These are phyloP conservation scores for Sebastes dallii DNA, from an alignment of 2,797 vertebrate species.

Conservation along the genomic window DNA sequence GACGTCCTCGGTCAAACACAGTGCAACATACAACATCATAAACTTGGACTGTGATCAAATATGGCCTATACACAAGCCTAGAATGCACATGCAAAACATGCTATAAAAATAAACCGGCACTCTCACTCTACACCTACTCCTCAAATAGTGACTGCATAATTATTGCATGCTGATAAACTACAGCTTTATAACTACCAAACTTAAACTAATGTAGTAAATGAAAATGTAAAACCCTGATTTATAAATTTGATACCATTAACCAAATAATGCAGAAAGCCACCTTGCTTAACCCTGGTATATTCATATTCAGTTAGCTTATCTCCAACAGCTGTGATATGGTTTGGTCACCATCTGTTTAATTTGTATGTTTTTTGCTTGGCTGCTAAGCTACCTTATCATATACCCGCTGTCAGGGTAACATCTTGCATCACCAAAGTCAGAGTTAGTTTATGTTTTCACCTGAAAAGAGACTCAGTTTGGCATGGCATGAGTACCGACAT, in stretches of 20 bases:
- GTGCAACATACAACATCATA: not conserved
- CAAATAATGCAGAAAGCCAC: not conserved
- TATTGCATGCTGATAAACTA: not conserved
- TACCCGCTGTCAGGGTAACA: not conserved
- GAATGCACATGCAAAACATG: not conserved
- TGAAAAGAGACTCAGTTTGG: not conserved
- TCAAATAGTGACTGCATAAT: not conserved
- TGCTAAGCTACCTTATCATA: constrained; percentile 41
- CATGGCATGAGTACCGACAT: not conserved
- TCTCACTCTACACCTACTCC: not conserved
- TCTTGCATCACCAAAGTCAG: constrained; percentile 28
- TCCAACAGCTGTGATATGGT: constrained; percentile 16
- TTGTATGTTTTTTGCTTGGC: constrained; percentile 1
- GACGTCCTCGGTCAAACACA: not conserved
- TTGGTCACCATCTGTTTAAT: constrained; percentile 10
- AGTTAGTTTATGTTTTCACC: constrained; percentile 40
- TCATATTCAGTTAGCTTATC: constrained; percentile 14
- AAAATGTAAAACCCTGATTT: not conserved
- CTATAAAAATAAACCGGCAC: not conserved
- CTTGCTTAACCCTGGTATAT: not conserved
- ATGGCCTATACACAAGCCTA: not conserved
- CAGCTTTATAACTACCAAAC: not conserved
- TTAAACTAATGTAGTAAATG: not conserved
- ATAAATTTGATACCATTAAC: not conserved
- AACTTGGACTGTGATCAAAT: not conserved